phyloP scores from a whole-genome alignment of 2,888 invertebrate species.

The Pristionchus mayeri region DNA sequence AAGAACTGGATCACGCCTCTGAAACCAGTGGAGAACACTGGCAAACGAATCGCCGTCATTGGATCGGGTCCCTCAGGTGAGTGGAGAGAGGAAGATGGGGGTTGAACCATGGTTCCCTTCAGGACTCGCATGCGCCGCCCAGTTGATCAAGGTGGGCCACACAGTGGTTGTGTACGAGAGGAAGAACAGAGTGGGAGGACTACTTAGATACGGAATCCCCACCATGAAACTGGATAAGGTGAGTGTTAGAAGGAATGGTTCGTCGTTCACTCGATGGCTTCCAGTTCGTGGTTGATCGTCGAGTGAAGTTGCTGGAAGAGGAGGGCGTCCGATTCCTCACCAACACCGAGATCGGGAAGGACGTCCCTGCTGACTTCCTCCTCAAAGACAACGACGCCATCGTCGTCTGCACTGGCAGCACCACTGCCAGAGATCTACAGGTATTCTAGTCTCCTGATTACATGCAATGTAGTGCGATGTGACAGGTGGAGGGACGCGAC shows the following conservation, averaged over 20 bases:
- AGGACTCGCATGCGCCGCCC: constrained; percentile 93
- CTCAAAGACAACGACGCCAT: constrained; percentile 86
- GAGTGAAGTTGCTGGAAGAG: constrained; percentile 88
- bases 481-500: constrained; percentile 80
- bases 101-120: background rate
- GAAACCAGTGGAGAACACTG: constrained; percentile 85
- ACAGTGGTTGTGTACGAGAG: constrained; percentile 95
- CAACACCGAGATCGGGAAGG: constrained; percentile 91
- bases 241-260: background rate
- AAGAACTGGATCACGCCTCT: constrained; percentile 88
- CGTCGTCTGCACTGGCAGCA: constrained; percentile 92
- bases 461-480: background rate
- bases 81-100: background rate
- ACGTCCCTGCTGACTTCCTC: constrained; percentile 84
- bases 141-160: constrained; percentile 96
- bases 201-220: constrained; percentile 94
- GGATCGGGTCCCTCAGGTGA: constrained; percentile 89
- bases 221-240: constrained; percentile 96
- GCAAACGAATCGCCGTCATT: constrained; percentile 89
- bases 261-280: background rate
- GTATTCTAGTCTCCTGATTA: background rate
- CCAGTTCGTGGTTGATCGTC: constrained; percentile 84
- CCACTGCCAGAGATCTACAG: constrained; percentile 89
- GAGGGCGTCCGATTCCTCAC: constrained; percentile 94
- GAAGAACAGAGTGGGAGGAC: constrained; percentile 93